Base-by-base conservation (phyloP, 2,113 vertebrate species). In the Motacilla tschutschensis region DNA sequence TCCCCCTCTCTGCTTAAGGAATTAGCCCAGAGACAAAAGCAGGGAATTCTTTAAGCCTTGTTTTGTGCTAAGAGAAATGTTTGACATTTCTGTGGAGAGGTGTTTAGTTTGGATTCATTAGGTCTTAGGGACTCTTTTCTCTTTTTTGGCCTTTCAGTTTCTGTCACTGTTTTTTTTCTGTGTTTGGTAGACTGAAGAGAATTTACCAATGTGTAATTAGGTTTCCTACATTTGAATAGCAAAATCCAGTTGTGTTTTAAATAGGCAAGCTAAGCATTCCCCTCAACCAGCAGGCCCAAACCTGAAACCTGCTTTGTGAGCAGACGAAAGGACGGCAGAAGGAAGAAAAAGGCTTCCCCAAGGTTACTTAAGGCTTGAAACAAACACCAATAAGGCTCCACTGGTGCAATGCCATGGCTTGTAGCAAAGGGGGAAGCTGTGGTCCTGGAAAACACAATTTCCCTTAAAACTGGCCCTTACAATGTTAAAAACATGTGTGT, bases 81-180 rank as follows among this genome's bases (percentile, higher is more conserved):
- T 98, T 98, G 98, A 98, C 98, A 98, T 98, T 98, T 98, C 97
- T 97, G 97, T 98, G 98, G 97, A 97, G 97, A 98, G 97, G 98
- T 97, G 98, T 97, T 98, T 98, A 98, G 98, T 98, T 98, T 99
- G 98, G 98, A 99, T 99, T 99, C 98, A 99, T 99, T 99, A 98
- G 98, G 98, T 98, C 97, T 98, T 97, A 97, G 96, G 96, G 96
- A 97, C 97, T 97, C 97, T 96, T 96, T 96, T 96, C 96, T 97
- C 97, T 95, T 95, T 96, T 94, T 95, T 95, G 96, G 97, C 97
- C 97, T 97, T 97, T 98, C 97, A 95, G 94, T 96, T 96, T 98
- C 95, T 97, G 95, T 97, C 97, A 97, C 96, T 97, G 96, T 96
- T 97, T 98, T 98, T 96, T 97, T 97, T 93, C 96, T 97, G 96